Base-by-base conservation (phyloP, 2,797 vertebrate species). In the Eidolon dupreanum region DNA sequence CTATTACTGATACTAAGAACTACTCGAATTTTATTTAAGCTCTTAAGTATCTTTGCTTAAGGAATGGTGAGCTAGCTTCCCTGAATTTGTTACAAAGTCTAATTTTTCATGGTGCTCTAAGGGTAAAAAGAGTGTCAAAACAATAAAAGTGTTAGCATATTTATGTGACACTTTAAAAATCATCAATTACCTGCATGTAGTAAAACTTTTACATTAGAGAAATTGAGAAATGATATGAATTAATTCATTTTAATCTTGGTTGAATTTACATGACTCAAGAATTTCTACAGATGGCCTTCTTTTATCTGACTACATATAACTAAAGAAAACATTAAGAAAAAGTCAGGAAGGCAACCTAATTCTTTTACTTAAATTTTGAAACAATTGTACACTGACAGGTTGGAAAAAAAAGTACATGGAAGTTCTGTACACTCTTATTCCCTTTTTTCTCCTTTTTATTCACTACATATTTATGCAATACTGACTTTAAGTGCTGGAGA, bases 261-360 rank as follows among this genome's bases (percentile, higher is more conserved):
- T 79, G 4, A 57, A 8, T 73, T 93, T 94, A 24, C 28, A 43
- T 85, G 33, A 61, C 13, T n/a, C 38, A 77, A 55, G 49, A 61
- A 53, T 78, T 87, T 77, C 20, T 73, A 55, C 6, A 65, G 59
- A 57, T 57, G 4, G 5, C 10, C 22, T 75, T 57, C 36, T 85
- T 94, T 81, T 87, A 46, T 85, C 43, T 94, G 5, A 70, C 11
- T 53, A 65, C 12, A 3, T 36, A 33, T 2, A 77, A 68, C 7
- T 71, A 63, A 86, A 93, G 13, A 88, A 90, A 93, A 41, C 3
- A 57, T n/a, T 88, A 77, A 70, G 6, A 71, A 87, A 81, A 89
- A 38, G 22, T 0, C 16, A 75, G n/a, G 15, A 87, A 73, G 11
- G 6, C 70, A 88, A 57, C 4, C 2, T 22, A 49, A 15, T 41